Evolutionary conservation across 2,888 invertebrate species (phyloP).

Genomic region (Aleiodes leptofemur): DNA sequence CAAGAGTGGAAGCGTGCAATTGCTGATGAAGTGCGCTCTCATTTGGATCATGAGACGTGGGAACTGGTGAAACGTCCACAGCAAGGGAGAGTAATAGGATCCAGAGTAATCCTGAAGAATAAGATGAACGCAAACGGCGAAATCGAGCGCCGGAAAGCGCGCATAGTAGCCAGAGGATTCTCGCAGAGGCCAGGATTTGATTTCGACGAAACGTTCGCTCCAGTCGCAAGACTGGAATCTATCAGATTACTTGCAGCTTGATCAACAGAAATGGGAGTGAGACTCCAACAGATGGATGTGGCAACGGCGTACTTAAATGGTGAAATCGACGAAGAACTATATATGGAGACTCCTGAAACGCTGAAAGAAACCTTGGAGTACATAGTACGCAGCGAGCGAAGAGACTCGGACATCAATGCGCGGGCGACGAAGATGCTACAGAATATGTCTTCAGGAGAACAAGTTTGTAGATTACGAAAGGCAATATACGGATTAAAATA

Average conservation of each 20-base stretch:
- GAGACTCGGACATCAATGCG: neutral
- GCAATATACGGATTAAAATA: slow-evolving; percentile 33
- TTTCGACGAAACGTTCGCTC: slow-evolving; percentile 49
- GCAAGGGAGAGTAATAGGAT: neutral
- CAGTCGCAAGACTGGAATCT: slow-evolving; percentile 49
- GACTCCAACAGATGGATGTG: slow-evolving; percentile 32
- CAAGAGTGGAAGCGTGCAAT: too few species aligned
- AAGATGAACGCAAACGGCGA: slow-evolving; percentile 12
- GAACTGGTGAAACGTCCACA: too few species aligned
- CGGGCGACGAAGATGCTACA: slow-evolving; percentile 21
- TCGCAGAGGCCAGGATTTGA: slow-evolving; percentile 28
- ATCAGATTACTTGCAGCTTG: slow-evolving; percentile 50
- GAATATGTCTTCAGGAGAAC: neutral
- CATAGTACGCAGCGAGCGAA: neutral
- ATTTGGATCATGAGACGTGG: too few species aligned
- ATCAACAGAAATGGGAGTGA: slow-evolving; percentile 27
- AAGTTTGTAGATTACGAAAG: slow-evolving; percentile 4
- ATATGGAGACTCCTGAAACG: slow-evolving; percentile 16
- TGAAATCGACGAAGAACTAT: slow-evolving; percentile 29
- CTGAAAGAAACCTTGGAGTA: slow-evolving; percentile 23
- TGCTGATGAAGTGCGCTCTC: neutral
- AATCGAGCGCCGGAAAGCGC: slow-evolving; percentile 1
- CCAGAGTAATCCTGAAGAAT: slow-evolving; percentile 14
- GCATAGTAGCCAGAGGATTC: slow-evolving; percentile 33
- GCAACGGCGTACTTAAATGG: slow-evolving; percentile 36